These are phyloP conservation scores for Odontothrips loti DNA, from an alignment of 2,888 invertebrate species.

Conservation along the genomic window DNA sequence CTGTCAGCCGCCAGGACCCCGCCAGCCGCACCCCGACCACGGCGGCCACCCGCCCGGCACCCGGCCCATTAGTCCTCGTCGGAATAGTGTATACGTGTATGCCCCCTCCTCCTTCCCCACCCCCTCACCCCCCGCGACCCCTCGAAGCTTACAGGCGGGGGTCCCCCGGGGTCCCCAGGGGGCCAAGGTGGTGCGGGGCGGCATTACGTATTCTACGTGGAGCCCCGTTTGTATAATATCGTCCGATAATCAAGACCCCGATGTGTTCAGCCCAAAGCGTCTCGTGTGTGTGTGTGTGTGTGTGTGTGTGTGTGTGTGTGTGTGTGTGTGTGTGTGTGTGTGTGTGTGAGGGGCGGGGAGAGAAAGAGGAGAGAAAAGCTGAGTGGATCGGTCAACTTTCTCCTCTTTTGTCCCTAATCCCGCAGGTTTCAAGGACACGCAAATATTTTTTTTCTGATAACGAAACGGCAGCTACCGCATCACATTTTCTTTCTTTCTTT, in stretches of 20 bases:
- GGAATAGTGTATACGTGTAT: not conserved
- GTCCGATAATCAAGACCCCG: not conserved
- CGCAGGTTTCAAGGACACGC: too few species aligned
- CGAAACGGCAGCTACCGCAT: too few species aligned
- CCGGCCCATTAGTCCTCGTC: too few species aligned
- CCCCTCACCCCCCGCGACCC: not conserved
- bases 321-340: not conserved
- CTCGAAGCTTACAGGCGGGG: not conserved
- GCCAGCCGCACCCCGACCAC: too few species aligned
- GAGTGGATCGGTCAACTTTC: too few species aligned
- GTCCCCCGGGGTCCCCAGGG: not conserved
- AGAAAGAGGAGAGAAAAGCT: slow-evolving; percentile 13
- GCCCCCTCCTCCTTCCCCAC: not conserved
- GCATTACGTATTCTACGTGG: not conserved
- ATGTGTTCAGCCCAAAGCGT: too few species aligned
- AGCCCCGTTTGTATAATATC: not conserved
- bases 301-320: not conserved
- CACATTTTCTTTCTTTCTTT: too few species aligned
- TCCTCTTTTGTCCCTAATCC: too few species aligned
- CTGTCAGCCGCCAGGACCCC: too few species aligned
- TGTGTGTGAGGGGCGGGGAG: slow-evolving; percentile 13
- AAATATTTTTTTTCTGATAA: too few species aligned
- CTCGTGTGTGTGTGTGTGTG: not conserved
- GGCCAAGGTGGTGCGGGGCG: not conserved
- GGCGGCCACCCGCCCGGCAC: too few species aligned